Evolutionary conservation across 2,113 vertebrate genomes (phyloP), one percentile per base, ranked within the genome.

Genomic region (Cettia cetti): DNA sequence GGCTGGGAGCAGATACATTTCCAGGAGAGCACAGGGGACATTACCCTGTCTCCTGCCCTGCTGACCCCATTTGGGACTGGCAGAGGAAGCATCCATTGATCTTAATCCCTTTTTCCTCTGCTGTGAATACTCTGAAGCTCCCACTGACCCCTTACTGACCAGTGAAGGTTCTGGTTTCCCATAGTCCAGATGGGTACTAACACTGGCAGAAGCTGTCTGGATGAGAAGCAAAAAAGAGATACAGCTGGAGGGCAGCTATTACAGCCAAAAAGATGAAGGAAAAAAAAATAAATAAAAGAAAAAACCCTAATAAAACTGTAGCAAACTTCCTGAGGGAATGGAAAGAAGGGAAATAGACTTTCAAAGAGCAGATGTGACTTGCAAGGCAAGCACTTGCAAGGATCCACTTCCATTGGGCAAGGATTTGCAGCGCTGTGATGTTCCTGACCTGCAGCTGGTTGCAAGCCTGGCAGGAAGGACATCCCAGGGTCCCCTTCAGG

Each of bases 301-400:
- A 45, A 65, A 44, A 42, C 53, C 26, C 24, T 61, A 65, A 93
- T 93, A 92, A 92, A 90, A 54, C 6, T 2, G n/a, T 24, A 82
- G 70, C 53, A 82, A 88, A 72, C 78, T 92, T 96, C 90, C 90
- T 64, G 66, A 33, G 94, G 90, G 84, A 65, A 90, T 45, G 63
- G 70, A 53, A 79, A 93, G 70, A 69, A 86, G 63, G 70, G 57
- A 94, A 88, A 92, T 35, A 77, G 85, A 53, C 75, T 91, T 71
- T 82, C 75, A 85, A 90, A 86, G 40, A 80, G 74, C 70, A 72
- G 79, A 92, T 95, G 90, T 96, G 88, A 94, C 82, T 61, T 40
- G 75, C 49, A 94, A 96, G 28, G 78, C 49, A 88, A 94, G 63
- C 44, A 33, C 35, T 92, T 50, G 42, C n/a, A 47, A 40, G 66